Percentiles rank a stretch among this genome's conserved stretches.
These are phyloP conservation scores for Gymnogyps californianus DNA, from an alignment of 2,113 vertebrate genomes.

Conservation along the genomic window DNA sequence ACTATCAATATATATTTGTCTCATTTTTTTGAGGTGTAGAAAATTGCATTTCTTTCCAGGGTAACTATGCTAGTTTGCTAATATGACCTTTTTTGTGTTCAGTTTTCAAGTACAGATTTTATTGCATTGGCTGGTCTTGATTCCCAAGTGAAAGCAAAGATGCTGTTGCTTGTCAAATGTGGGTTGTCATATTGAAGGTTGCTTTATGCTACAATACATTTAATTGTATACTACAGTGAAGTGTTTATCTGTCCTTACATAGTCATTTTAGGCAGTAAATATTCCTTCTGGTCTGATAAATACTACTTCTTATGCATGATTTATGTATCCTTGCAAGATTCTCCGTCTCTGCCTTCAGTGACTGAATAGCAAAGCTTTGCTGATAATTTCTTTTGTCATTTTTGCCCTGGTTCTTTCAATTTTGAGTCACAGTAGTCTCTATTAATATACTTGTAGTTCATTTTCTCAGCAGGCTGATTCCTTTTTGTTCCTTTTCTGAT, in stretches of 20 bases:
- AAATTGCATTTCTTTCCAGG: background rate
- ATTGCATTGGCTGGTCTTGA: background rate
- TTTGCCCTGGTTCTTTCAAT: background rate
- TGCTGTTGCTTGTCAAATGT: background rate
- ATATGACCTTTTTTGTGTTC: background rate
- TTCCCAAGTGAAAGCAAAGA: background rate
- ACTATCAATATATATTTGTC: background rate
- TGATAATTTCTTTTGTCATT: background rate
- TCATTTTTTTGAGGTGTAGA: background rate
- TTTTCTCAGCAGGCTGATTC: background rate
- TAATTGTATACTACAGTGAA: background rate
- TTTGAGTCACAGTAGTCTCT: background rate
- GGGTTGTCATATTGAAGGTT: background rate
- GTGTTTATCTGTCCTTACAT: background rate
- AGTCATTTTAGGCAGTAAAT: background rate
- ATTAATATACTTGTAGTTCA: background rate
- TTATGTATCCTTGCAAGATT: background rate
- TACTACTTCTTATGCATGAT: background rate
- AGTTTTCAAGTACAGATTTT: background rate
- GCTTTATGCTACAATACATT: background rate
- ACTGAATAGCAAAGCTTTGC: background rate
- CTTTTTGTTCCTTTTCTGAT: background rate
- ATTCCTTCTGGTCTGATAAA: conserved; percentile 12
- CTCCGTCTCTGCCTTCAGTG: background rate
- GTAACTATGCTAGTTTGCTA: background rate